Evolutionary conservation across 2,888 invertebrate species (phyloP).

Genomic region (Drosophila greeni): DNA sequence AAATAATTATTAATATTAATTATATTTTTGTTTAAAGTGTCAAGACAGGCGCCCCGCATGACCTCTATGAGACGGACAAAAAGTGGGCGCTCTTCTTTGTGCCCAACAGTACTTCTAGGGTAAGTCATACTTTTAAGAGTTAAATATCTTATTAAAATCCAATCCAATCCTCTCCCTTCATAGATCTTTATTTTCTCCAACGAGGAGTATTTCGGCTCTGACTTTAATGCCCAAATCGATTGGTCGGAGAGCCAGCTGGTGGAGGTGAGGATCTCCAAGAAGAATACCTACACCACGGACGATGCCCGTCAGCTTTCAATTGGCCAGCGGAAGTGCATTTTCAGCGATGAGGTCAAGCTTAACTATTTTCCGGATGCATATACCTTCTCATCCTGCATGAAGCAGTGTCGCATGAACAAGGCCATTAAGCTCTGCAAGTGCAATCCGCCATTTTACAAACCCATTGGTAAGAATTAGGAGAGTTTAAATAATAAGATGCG

Average conservation of each 20-base stretch:
- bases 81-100: constrained; percentile 78
- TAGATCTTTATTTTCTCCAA: constrained; percentile 81
- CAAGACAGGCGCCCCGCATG: constrained; percentile 69
- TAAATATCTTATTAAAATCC: too few relatives aligned
- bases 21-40: constrained; percentile 57
- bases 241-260: constrained; percentile 81
- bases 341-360: constrained; percentile 83
- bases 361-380: constrained; percentile 82
- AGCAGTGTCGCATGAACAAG: constrained; percentile 85
- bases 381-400: constrained; percentile 86
- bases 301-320: constrained; percentile 85
- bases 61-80: constrained; percentile 79
- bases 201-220: constrained; percentile 85
- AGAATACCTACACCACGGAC: constrained; percentile 87
- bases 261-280: constrained; percentile 82
- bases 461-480: constrained; percentile 75
- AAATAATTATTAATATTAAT: too few relatives aligned
- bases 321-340: constrained; percentile 85
- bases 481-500: too few relatives aligned
- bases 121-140: constrained; percentile 28
- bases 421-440: constrained; percentile 84
- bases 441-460: constrained; percentile 85
- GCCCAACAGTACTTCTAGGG: constrained; percentile 73
- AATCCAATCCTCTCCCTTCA: too few relatives aligned
- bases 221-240: constrained; percentile 84